Base-by-base conservation (phyloP, 2,113 vertebrate species). In the Sander vitreus region DNA sequence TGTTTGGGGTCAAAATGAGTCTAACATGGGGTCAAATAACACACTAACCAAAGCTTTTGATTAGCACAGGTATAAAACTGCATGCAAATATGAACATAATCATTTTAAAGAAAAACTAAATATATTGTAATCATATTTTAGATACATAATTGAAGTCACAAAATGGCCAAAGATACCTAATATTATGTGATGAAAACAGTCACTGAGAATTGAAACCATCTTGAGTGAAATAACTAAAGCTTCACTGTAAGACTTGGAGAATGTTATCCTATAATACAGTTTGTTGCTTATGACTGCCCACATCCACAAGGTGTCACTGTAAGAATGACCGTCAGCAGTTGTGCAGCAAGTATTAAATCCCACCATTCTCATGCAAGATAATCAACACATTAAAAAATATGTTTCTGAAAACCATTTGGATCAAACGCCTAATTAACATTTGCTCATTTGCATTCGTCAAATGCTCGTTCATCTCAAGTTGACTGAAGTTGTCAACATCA, bases 401-500 rank as follows among this genome's bases (percentile, higher is more conserved):
- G 43, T 27, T 23, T 59, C 84, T 59, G 54, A 54, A 83, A 81
- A 67, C 6, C 57, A 14, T 48, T 73, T 39, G 16, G 60, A 84
- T 87, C 25, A 75, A 74, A 83, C 73, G 73, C 6, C 68, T 66
- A 76, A 89, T 93, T 86, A 89, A 78, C 53, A 63, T 80, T 76
- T 80, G 25, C 71, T 78, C 81, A 81, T 88, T 85, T 82, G 69
- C 73, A 88, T 88, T 87, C 80, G 72, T 84, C 80, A 86, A 83
- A 88, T 69, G 76, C 57, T 80, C 77, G 45, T 58, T 68, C 75
- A 89, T 90, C 87, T 88, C 59, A 80, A 67, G 59, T n/a, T 65
- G 79, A 82, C 54, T 91, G 86, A 92, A 89, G 88, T 85, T 73
- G 87, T 89, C 87, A 89, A 90, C 88, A 88, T 91, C 85, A 91